Evolutionary conservation across 2,797 vertebrate species (phyloP).

Genomic region (Yasuhikotakia modesta): DNA sequence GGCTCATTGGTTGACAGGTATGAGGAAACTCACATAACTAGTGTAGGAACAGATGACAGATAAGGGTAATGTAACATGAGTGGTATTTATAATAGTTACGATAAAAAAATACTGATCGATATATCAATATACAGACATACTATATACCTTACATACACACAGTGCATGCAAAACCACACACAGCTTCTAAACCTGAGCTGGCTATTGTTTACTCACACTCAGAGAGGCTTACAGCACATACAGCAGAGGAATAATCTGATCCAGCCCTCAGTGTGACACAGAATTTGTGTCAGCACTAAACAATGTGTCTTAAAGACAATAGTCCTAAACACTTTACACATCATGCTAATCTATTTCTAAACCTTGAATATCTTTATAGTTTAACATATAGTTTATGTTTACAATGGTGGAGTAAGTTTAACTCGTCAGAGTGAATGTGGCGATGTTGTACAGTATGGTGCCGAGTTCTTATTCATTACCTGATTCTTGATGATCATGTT

Average conservation of each 20-base stretch:
- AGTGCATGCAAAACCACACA: not conserved
- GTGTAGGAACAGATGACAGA: not conserved
- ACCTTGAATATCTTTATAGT: not conserved
- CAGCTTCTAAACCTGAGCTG: not conserved
- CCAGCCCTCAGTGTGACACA: slow-evolving; percentile 14
- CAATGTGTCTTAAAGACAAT: slow-evolving; percentile 5
- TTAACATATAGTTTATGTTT: not conserved
- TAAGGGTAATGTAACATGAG: not conserved
- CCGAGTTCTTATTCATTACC: slow-evolving; percentile 73
- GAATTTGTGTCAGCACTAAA: slow-evolving; percentile 20
- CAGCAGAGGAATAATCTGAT: slow-evolving; percentile 21
- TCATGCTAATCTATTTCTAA: not conserved
- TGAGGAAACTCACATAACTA: slow-evolving; percentile 29
- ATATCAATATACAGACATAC: not conserved
- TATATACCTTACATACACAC: not conserved
- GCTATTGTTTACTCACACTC: slow-evolving; percentile 32
- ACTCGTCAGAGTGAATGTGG: too few relatives aligned
- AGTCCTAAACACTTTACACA: not conserved
- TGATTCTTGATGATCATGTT: slow-evolving; percentile 91
- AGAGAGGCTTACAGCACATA: slow-evolving; percentile 29
- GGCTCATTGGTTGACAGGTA: slow-evolving; percentile 43
- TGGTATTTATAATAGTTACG: too few relatives aligned
- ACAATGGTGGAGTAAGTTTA: not conserved
- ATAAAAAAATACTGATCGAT: too few relatives aligned
- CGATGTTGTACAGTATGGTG: not conserved